Base-by-base conservation (phyloP, 2,888 invertebrate genomes). In the Callinectes sapidus region DNA sequence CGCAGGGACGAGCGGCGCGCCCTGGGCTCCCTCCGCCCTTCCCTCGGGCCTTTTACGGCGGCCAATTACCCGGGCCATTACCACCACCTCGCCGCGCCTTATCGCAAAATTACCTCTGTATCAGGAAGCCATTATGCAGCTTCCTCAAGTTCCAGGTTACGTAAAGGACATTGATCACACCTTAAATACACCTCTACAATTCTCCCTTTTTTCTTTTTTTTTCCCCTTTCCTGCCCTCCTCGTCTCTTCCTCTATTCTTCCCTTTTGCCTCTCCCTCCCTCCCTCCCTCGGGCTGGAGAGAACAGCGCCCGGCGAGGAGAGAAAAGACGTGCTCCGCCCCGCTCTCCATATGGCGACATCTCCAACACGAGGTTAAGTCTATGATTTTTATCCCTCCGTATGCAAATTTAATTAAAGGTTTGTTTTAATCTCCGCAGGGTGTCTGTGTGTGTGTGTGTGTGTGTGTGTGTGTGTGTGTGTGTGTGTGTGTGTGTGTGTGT, bases 341-440 rank as follows among this genome's bases (percentile, higher is more conserved):
- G 90, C 90, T 90, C 28, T 42, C 90, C 90, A 90, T 90, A 86
- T 90, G 90, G 90, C 90, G 86, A 61, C 85, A 54, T 48, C 77
- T 42, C 87, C 48, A n/a, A 32, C 85, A 23, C 35, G 39, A 86
- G 55, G 28, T 88, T 54, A 55, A 88, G 61, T 55, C 77, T 91
- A 88, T 35, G 71, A 91, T 77, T 91, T 61, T 87, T 48, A 88
- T 48, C 66, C 39, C 32, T 32, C 32, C 88, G 16, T 91, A 91
- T 91, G 91, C 91, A 91, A 91, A 91, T 91, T 91, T 91, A 91
- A 91, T 91, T 87, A 91, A 91, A 91, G 91, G 42, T 55, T 91
- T 81, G 61, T 91, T 91, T 91, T 91, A 91, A 88, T 88, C 77
- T 54, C 28, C 32, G 61, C 77, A n/a, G 61, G 86, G 61, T 32